Evolutionary conservation across 2,113 vertebrate species (phyloP).

Genomic region (Castor canadensis): DNA sequence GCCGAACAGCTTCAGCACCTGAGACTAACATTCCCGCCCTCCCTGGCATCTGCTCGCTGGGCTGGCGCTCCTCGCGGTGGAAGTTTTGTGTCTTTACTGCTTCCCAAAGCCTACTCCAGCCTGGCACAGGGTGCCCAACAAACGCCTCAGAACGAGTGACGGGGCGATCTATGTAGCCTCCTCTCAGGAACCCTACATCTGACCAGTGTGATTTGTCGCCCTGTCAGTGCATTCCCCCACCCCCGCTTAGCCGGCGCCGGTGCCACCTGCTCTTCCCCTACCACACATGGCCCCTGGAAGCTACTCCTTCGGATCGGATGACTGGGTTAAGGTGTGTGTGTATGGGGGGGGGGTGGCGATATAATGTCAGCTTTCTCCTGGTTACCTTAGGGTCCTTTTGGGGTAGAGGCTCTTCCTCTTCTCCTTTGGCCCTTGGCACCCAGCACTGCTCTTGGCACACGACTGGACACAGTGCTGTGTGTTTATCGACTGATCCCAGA

Average conservation of each 20-base stretch:
- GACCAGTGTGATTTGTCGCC: no score
- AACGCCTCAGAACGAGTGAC: background rate
- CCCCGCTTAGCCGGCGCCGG: background rate
- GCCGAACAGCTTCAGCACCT: no score
- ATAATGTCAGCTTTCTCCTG: background rate
- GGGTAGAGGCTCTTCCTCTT: background rate
- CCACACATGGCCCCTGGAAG: background rate
- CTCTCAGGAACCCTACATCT: background rate
- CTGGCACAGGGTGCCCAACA: background rate
- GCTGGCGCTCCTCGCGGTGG: background rate
- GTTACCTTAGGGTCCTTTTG: no score
- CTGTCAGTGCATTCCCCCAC: background rate
- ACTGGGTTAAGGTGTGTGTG: no score
- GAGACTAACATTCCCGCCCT: background rate
- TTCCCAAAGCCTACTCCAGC: background rate
- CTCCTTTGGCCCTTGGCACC: background rate
- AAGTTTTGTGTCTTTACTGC: background rate
- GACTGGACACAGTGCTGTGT: background rate
- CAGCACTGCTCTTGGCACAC: background rate
- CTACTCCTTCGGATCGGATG: no score
- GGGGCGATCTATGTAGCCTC: background rate
- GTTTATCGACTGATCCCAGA: background rate
- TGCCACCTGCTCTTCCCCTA: background rate
- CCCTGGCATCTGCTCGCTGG: background rate
- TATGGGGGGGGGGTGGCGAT: no score